These are phyloP conservation scores for Orthosia gracilis DNA, from an alignment of 2,888 invertebrate species.

Conservation along the genomic window DNA sequence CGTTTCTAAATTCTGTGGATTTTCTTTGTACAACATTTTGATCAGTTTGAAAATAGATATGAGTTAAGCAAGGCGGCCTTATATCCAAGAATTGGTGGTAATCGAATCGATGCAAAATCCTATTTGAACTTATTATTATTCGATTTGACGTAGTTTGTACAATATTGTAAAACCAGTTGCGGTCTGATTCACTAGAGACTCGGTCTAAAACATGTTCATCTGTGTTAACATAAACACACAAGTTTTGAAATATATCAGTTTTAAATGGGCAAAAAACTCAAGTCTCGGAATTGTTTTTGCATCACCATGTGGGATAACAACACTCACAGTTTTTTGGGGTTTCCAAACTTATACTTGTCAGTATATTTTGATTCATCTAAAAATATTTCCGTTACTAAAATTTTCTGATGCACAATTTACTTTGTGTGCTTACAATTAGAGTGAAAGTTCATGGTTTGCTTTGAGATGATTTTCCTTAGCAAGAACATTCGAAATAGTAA, in stretches of 20 bases:
- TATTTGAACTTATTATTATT: conserved; percentile 52
- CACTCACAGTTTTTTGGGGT: conserved; percentile 9
- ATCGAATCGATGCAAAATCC: conserved; percentile 24
- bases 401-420: neutral
- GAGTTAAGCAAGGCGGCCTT: neutral
- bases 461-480: neutral
- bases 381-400: conserved; percentile 8
- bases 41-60: neutral
- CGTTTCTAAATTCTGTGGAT: neutral
- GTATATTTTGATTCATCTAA: conserved; percentile 10
- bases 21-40: neutral
- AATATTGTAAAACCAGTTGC: conserved; percentile 56
- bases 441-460: conserved; percentile 3
- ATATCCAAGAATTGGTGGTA: conserved; percentile 22
- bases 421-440: neutral
- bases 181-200: conserved; percentile 51
- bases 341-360: conserved; percentile 23
- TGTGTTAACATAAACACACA: conserved; percentile 31
- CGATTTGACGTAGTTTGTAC: conserved; percentile 39
- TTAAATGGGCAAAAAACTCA: conserved; percentile 28
- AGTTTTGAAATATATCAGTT: conserved; percentile 25
- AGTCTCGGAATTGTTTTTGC: conserved; percentile 17
- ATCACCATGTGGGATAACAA: conserved; percentile 33
- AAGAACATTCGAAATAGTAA: neutral
- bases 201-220: conserved; percentile 41